A percentile compares a stretch with the other conserved stretches of the same genome.
Evolutionary conservation across 1,140 invertebrate genomes (phyloP).

Genomic region (Orussus abietinus): DNA sequence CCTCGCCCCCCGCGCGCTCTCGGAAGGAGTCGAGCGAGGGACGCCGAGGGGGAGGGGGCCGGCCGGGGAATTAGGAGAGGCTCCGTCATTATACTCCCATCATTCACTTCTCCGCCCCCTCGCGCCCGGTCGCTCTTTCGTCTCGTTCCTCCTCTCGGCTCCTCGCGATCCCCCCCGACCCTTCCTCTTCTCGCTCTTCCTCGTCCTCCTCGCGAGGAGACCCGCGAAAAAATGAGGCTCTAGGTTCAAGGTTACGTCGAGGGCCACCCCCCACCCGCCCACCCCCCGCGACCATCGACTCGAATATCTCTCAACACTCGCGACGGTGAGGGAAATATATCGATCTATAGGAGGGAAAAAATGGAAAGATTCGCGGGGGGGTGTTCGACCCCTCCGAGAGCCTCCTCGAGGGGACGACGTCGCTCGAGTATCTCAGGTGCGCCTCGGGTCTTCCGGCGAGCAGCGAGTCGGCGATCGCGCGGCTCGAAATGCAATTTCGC

Average conservation of each 20-base stretch:
- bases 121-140: constrained; percentile 2
- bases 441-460: too few species aligned
- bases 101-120: constrained; percentile 18
- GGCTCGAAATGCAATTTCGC: neutral
- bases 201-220: constrained; percentile 7
- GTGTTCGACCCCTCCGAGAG: too few species aligned
- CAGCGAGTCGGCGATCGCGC: too few species aligned
- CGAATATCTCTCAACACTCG: too few species aligned
- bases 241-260: constrained; percentile 1
- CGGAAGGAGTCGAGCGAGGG: neutral
- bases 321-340: too few species aligned
- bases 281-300: too few species aligned
- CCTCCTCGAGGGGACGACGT: too few species aligned
- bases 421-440: too few species aligned
- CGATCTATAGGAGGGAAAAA: too few species aligned
- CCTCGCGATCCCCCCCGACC: constrained; percentile 5
- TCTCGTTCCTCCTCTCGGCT: too few species aligned
- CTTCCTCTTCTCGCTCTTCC: constrained; percentile 6
- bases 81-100: constrained; percentile 29
- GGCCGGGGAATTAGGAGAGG: constrained; percentile 27
- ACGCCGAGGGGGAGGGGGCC: constrained; percentile 8
- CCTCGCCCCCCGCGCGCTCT: constrained; percentile 2
- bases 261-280: too few species aligned
- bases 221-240: constrained; percentile 9
- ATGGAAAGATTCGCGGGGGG: too few species aligned